A percentile compares a stretch with the other conserved stretches of the same genome.
Evolutionary conservation across 2,113 vertebrate species (phyloP).

Genomic region (Melanocharis versteri): DNA sequence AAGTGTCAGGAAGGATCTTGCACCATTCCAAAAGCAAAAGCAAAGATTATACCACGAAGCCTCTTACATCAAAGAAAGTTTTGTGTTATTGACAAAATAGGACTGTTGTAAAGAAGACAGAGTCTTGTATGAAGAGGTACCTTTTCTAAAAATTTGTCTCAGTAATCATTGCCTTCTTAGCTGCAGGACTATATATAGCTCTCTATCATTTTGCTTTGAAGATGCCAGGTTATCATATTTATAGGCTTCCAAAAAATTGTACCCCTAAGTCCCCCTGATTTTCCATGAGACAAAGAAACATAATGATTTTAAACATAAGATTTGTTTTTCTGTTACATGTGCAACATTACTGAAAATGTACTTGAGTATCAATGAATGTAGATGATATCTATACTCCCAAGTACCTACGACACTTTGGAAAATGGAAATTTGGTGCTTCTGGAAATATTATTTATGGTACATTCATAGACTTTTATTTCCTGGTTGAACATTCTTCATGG

Average conservation of each 20-base stretch:
- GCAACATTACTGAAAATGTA: background rate
- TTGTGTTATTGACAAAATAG: background rate
- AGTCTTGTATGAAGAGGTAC: background rate
- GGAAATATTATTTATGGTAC: background rate
- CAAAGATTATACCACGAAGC: background rate
- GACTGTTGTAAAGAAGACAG: background rate
- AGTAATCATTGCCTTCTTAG: background rate
- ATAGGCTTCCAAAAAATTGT: background rate
- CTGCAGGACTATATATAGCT: background rate
- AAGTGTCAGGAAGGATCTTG: background rate
- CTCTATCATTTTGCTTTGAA: background rate
- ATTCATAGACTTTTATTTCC: background rate
- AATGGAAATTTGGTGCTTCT: background rate
- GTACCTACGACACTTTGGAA: background rate
- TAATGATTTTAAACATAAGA: background rate
- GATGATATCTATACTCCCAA: background rate
- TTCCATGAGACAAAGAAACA: background rate
- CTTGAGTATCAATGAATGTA: background rate
- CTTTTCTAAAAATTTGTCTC: background rate
- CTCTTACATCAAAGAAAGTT: background rate
- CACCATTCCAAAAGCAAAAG: background rate
- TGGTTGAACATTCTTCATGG: background rate
- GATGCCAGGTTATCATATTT: background rate
- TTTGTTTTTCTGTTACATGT: background rate
- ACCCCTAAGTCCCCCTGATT: background rate